Conservation (phyloP, 2,113 vertebrate species). For the Uria lomvia region DNA sequence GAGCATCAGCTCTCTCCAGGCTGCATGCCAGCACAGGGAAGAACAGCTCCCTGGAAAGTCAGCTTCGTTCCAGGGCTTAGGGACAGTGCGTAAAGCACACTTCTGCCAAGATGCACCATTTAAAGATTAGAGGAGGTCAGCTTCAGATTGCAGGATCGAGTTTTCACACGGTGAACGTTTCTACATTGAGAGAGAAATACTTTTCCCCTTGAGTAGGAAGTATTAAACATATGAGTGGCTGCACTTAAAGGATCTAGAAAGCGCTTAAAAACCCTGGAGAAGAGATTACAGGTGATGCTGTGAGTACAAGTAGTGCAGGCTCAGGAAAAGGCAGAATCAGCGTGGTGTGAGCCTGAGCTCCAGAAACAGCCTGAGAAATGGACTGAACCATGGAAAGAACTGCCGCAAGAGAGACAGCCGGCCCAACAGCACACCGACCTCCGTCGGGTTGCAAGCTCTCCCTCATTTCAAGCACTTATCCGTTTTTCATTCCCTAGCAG, state of each 20-base stretch:
- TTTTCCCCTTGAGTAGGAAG: background rate
- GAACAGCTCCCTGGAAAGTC: slow-evolving; percentile 10
- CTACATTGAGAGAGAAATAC: background rate
- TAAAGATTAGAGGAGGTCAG: background rate
- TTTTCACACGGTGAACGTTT: background rate
- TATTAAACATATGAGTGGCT: background rate
- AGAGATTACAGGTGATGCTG: background rate
- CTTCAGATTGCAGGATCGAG: background rate
- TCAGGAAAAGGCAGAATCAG: background rate
- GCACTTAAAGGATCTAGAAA: background rate
- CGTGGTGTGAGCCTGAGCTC: background rate
- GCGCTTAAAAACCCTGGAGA: background rate
- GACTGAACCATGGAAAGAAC: background rate
- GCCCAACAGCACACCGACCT: background rate
- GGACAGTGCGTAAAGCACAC: background rate
- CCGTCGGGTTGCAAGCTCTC: accelerated
- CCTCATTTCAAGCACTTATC: background rate
- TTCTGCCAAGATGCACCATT: background rate
- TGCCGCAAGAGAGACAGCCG: accelerated
- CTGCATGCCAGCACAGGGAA: background rate
- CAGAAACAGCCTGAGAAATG: background rate
- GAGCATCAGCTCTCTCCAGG: background rate
- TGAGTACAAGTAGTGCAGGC: background rate
- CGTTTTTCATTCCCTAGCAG: background rate
- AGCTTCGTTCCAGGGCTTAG: background rate